Base-by-base conservation (phyloP, 2,113 vertebrate species). In the Peromyscus californicus region DNA sequence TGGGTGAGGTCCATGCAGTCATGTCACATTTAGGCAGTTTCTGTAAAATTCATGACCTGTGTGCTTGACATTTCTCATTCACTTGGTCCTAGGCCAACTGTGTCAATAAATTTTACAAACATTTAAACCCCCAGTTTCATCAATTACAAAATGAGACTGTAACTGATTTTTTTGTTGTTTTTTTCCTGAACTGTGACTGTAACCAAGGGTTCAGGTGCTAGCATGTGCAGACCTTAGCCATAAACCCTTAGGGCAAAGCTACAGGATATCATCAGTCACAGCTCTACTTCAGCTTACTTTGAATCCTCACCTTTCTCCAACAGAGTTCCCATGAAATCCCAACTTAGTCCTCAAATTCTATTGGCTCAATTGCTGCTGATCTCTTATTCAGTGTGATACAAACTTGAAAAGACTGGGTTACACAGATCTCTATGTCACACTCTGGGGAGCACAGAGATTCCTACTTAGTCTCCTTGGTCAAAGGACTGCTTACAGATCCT, bases 81-180 rank as follows among this genome's bases (percentile, higher is more conserved):
- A 67, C n/a, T 6, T 83, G 19, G 33, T 89, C 61, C 88, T 69
- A 86, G 51, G 63, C 29, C 12, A 75, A 75, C 39, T 13, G 1
- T 84, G 16, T 79, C 51, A 70, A 83, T 78, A 91, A 42, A 91
- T 39, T 78, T 29, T 31, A 36, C 29, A 17, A 75, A 36, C 5
- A 42, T 36, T 84, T 74, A 78, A 78, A 61, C 19, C 9, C 21
- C 36, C 19, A 88, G 31, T 59, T 57, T 76, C 19, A 22, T 59
- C 78, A 92, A 65, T 86, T 70, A 74, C 57, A 93, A 95, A 86
- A 45, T 90, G n/a, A 65, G 72, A 63, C 69, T 29, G 5, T n/a
- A 85, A 86, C 24, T 42, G 22, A 61, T 11, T 90, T 95, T 42
- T 76, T 48, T 51, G 51, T 7, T 13, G 1, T 54, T 42, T 13